A percentile compares a stretch with the other conserved stretches of the same genome.
Conservation (phyloP, 2,113 vertebrate genomes). For the Odocoileus hemionus region DNA sequence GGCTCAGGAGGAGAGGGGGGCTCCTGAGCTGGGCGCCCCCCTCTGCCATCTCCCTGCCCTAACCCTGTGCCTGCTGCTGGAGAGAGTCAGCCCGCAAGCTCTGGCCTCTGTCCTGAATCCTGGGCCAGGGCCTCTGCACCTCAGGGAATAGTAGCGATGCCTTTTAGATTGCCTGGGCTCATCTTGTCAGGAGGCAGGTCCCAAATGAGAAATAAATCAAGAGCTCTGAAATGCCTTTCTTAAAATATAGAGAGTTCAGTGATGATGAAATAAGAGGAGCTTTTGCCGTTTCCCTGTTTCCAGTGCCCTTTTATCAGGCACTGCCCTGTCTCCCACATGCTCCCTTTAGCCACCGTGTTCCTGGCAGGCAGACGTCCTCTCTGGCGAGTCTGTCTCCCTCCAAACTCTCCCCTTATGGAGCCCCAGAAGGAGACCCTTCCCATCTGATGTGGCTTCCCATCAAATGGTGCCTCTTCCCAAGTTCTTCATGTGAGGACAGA, state of each 20-base stretch:
- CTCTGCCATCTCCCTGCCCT: neutral
- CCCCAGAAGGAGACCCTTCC: neutral
- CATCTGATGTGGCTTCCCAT: neutral
- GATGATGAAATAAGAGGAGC: neutral
- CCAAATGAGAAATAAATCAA: neutral
- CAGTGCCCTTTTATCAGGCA: neutral
- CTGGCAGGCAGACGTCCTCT: neutral
- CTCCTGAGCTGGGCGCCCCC: rapidly evolving
- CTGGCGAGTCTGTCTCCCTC: neutral
- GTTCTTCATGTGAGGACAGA: neutral
- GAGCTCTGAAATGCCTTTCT: neutral
- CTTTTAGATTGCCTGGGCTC: neutral
- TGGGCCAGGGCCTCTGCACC: neutral
- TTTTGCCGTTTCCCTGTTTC: neutral
- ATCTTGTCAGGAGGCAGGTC: neutral
- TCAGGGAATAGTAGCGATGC: neutral
- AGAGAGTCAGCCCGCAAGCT: rapidly evolving
- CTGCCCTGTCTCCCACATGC: neutral
- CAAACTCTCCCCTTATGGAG: neutral
- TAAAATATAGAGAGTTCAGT: neutral
- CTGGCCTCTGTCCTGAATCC: neutral
- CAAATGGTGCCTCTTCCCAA: neutral
- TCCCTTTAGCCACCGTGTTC: neutral
- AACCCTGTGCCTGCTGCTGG: rapidly evolving
- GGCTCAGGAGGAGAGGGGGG: neutral